Base-by-base conservation (phyloP, 2,113 vertebrate species). In the Indicator indicator region DNA sequence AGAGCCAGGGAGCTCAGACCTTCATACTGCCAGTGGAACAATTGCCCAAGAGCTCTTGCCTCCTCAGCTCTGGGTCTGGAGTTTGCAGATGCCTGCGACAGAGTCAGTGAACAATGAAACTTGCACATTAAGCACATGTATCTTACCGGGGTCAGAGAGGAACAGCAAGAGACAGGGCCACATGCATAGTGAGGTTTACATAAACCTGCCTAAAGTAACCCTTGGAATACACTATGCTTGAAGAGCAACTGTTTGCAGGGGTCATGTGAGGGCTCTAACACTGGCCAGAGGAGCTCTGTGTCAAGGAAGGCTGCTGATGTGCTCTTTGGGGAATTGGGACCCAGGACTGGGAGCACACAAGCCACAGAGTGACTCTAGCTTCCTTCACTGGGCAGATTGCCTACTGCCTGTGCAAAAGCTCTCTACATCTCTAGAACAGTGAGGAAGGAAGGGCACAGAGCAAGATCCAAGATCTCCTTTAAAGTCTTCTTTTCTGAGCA, bases 361-460 rank as follows among this genome's bases (percentile, higher is more conserved):
- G 63, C 19, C 60, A 27, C 0, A 1, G 0, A 2, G 48, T 33
- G 28, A 65, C 40, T 38, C 16, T 58, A 71, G 54, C 26, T 44
- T 59, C 30, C 20, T 38, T 24, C 11, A 2, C 20, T 1, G 0
- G 13, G 24, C 52, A 87, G 40, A 44, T 30, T 70, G 54, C 28
- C 46, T 0, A 0, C 42, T 63, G 38, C 59, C 71, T 17, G 9
- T 38, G 33, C 44, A 56, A 78, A 32, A 11, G 21, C 8, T 20
- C 20, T 40, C 16, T 55, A n/a, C 16, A 44, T n/a, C 38, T 75
- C 50, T 52, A 65, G 59, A 50, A 76, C 26, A 62, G 30, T 24
- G 42, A 82, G 33, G 15, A 68, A 72, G 24, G 18, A 58, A 56
- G 4, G 42, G 36, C 62, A 64, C 4, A 50, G 20, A 60, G 42